These are phyloP conservation scores for Andrena cerasifolii DNA, from an alignment of 1,140 invertebrate genomes.

Conservation along the genomic window DNA sequence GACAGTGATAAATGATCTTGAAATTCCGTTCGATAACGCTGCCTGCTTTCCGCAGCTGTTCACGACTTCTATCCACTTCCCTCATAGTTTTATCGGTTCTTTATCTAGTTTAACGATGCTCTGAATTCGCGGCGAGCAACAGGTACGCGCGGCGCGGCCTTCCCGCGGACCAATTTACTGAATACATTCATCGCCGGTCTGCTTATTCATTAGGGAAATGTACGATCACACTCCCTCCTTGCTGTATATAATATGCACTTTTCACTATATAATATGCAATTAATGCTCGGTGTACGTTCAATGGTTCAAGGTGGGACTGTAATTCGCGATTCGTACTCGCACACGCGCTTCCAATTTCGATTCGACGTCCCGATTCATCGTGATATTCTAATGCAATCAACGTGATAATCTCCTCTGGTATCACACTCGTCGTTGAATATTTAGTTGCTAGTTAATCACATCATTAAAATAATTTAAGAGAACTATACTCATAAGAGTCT, in stretches of 20 bases:
- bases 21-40: not conserved
- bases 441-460: too few relatives aligned
- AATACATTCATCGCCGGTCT: not conserved
- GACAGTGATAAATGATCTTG: not conserved
- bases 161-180: not conserved
- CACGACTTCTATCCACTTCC: not conserved
- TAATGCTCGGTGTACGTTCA: too few relatives aligned
- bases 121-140: conserved; percentile 12
- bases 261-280: not conserved
- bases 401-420: too few relatives aligned
- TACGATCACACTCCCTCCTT: not conserved
- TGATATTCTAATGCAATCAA: too few relatives aligned
- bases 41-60: not conserved
- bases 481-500: too few relatives aligned
- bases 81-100: conserved; percentile 15
- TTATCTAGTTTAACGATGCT: conserved; percentile 7
- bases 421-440: too few relatives aligned
- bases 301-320: too few relatives aligned
- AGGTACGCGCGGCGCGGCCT: conserved; percentile 1
- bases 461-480: too few relatives aligned
- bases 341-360: too few relatives aligned
- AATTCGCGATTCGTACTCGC: too few relatives aligned
- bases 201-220: not conserved
- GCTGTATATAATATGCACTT: not conserved
- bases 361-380: too few relatives aligned